A percentile compares a stretch with the other conserved stretches of the same genome.
Evolutionary conservation across 2,113 vertebrate genomes (phyloP).

Genomic region (Elaphurus davidianus): DNA sequence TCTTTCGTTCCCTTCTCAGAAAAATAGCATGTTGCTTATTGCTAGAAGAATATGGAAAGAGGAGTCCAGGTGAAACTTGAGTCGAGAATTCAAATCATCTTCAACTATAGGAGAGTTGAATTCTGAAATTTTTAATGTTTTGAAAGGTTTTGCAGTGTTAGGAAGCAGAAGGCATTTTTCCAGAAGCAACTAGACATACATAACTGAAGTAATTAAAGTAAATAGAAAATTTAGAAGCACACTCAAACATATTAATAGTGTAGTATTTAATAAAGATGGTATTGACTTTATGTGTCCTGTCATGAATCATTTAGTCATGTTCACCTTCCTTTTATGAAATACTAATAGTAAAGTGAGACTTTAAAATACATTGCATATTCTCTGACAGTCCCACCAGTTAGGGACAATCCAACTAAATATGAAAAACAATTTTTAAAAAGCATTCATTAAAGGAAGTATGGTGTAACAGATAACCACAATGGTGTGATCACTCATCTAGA

Average conservation of each 20-base stretch:
- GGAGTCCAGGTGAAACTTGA: background rate
- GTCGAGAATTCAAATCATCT: background rate
- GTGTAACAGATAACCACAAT: background rate
- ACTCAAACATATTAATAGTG: background rate
- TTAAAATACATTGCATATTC: background rate
- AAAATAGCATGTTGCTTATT: background rate
- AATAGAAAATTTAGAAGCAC: background rate
- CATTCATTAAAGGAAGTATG: background rate
- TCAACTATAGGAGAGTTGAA: background rate
- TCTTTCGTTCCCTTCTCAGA: background rate
- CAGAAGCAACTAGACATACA: background rate
- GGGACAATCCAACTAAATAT: background rate
- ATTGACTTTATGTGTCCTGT: background rate
- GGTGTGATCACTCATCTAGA: background rate
- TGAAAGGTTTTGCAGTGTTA: background rate
- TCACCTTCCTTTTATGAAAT: background rate
- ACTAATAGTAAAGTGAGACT: background rate
- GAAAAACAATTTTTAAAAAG: background rate
- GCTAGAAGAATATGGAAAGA: background rate
- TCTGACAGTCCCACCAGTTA: background rate
- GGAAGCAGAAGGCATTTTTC: background rate
- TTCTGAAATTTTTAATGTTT: background rate
- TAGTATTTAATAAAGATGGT: background rate
- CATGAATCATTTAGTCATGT: background rate
- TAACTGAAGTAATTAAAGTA: background rate